Evolutionary conservation across 1,140 invertebrate species (phyloP).

Genomic region (Brachystomella parvula): DNA sequence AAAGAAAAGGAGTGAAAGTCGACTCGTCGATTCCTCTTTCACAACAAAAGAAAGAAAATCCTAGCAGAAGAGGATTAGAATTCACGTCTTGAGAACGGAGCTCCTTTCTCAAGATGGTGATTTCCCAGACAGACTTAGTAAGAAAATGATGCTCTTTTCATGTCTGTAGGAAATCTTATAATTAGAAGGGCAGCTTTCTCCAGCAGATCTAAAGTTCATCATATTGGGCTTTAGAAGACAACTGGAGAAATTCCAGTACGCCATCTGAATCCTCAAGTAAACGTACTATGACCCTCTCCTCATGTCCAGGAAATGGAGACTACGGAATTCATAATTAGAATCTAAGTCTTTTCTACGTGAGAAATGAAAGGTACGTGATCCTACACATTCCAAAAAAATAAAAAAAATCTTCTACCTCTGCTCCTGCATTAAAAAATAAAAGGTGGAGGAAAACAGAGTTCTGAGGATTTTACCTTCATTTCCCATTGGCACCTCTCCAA

Average conservation of each 20-base stretch:
- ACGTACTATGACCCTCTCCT: background rate
- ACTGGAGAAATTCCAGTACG: background rate
- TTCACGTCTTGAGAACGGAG: no score
- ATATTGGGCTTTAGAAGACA: background rate
- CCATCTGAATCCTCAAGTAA: background rate
- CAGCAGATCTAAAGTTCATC: background rate
- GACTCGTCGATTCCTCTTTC: constrained; percentile 3
- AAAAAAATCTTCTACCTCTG: background rate
- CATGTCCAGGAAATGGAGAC: background rate
- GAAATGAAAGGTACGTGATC: background rate
- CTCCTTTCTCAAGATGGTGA: background rate
- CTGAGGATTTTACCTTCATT: constrained; percentile 1
- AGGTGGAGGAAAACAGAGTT: background rate
- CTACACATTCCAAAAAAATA: background rate
- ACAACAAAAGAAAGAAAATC: background rate
- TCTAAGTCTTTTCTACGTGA: no score
- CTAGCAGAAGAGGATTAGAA: constrained; percentile 6
- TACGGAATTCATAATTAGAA: constrained; percentile 10
- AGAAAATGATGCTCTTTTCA: background rate
- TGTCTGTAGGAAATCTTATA: constrained; percentile 1
- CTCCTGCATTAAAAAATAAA: constrained; percentile 1
- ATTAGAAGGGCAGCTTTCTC: background rate
- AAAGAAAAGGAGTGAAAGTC: constrained; percentile 11
- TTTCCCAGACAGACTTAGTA: background rate
- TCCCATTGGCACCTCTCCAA: background rate